Percentiles rank a stretch among this genome's conserved stretches.
Evolutionary conservation across 1,140 invertebrate species (phyloP).

Genomic region (Lysiphlebus fabarum): DNA sequence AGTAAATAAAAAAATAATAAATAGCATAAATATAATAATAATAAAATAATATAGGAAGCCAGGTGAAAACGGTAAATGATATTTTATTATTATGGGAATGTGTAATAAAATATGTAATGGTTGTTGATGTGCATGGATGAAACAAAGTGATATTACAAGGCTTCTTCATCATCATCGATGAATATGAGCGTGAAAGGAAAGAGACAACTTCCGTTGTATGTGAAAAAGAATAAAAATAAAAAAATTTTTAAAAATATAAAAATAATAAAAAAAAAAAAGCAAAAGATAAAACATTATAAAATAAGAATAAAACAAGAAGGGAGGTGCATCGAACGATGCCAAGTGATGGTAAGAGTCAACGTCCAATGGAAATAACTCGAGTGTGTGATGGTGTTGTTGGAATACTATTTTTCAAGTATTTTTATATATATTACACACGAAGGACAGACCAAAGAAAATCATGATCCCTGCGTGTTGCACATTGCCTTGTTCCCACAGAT

Average conservation of each 20-base stretch:
- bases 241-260: no score
- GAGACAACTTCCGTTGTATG: slow-evolving; percentile 31
- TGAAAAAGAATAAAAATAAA: slow-evolving; percentile 18
- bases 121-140: no score
- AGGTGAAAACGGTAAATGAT: no score
- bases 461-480: slow-evolving; percentile 2
- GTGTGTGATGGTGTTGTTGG: background rate
- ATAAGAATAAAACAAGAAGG: slow-evolving; percentile 14
- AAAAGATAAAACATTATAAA: slow-evolving; percentile 1
- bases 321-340: slow-evolving; percentile 23
- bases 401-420: no score
- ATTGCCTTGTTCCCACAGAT: slow-evolving; percentile 15
- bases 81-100: background rate
- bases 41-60: background rate
- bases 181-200: slow-evolving; percentile 22
- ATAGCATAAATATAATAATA: no score
- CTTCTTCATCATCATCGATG: background rate
- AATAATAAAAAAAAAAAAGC: slow-evolving; percentile 28
- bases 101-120: no score
- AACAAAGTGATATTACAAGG: background rate
- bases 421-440: slow-evolving; percentile 21
- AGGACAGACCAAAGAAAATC: slow-evolving; percentile 4
- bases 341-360: slow-evolving; percentile 29
- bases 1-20: no score
- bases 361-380: slow-evolving; percentile 1